Conservation (phyloP, 2,888 invertebrate genomes). For the Baronia brevicornis region DNA sequence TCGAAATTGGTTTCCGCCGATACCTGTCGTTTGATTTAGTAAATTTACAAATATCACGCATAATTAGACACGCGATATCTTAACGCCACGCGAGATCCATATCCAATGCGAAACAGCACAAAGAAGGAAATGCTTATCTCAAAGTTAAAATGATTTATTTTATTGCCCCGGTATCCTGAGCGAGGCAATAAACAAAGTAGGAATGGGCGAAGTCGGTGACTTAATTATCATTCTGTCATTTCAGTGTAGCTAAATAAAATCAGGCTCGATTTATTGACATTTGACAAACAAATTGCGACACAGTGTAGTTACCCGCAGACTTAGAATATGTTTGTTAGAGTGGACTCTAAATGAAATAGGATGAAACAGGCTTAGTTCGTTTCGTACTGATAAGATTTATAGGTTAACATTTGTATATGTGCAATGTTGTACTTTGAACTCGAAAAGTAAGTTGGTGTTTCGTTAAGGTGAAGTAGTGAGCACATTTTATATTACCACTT, state of each 20-base stretch:
- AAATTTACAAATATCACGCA: slow-evolving; percentile 2
- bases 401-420: too few relatives aligned
- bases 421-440: too few relatives aligned
- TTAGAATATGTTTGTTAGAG: slow-evolving; percentile 15
- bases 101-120: slow-evolving; percentile 31
- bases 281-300: slow-evolving; percentile 20
- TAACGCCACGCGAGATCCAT: slow-evolving; percentile 13
- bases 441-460: slow-evolving; percentile 3
- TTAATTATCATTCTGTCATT: slow-evolving; percentile 53
- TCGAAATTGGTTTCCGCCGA: too few relatives aligned
- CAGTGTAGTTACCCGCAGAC: slow-evolving; percentile 12
- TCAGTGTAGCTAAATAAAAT: slow-evolving; percentile 41
- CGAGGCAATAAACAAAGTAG: slow-evolving; percentile 47
- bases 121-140: slow-evolving; percentile 40
- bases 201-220: slow-evolving; percentile 38
- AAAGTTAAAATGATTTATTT: slow-evolving; percentile 47
- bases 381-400: too few relatives aligned
- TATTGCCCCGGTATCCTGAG: slow-evolving; percentile 41
- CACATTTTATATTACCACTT: too few relatives aligned
- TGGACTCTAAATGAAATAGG: slow-evolving; percentile 12
- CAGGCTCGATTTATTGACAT: slow-evolving; percentile 45
- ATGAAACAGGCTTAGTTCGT: too few relatives aligned
- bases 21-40: slow-evolving; percentile 4
- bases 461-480: slow-evolving; percentile 8
- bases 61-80: slow-evolving; percentile 8